Conservation (phyloP, 2,113 vertebrate genomes). For the Pelusios castaneus region DNA sequence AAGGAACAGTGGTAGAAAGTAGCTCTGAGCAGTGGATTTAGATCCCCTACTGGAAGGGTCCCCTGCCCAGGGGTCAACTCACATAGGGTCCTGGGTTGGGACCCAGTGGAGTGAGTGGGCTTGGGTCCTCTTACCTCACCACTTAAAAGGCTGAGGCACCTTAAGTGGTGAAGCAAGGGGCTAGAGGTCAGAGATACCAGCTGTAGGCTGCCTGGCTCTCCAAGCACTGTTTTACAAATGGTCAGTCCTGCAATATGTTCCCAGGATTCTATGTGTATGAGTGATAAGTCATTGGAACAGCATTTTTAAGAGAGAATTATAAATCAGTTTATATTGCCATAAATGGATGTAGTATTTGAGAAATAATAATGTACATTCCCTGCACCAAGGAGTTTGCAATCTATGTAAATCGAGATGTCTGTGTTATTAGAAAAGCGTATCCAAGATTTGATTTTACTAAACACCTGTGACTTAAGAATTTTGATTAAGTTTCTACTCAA, state of each 20-base stretch:
- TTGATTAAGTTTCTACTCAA: background rate
- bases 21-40: background rate
- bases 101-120: background rate
- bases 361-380: conserved; percentile 53
- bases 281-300: conserved; percentile 54
- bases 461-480: background rate
- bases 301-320: conserved; percentile 66
- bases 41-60: background rate
- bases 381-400: conserved; percentile 61
- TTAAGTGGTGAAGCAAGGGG: background rate
- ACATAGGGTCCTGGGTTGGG: background rate
- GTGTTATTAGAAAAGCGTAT: background rate
- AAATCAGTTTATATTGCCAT: conserved; percentile 64
- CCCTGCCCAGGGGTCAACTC: background rate
- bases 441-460: background rate
- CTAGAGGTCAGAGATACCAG: background rate
- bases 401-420: conserved; percentile 47
- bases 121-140: background rate
- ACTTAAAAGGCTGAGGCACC: background rate
- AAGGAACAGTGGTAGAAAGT: background rate
- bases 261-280: conserved; percentile 20
- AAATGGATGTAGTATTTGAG: conserved; percentile 64
- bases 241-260: conserved; percentile 45
- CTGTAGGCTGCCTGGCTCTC: background rate
- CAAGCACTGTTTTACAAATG: background rate